These are phyloP conservation scores for Neodiprion virginianus DNA, from an alignment of 1,140 invertebrate species.

Conservation along the genomic window DNA sequence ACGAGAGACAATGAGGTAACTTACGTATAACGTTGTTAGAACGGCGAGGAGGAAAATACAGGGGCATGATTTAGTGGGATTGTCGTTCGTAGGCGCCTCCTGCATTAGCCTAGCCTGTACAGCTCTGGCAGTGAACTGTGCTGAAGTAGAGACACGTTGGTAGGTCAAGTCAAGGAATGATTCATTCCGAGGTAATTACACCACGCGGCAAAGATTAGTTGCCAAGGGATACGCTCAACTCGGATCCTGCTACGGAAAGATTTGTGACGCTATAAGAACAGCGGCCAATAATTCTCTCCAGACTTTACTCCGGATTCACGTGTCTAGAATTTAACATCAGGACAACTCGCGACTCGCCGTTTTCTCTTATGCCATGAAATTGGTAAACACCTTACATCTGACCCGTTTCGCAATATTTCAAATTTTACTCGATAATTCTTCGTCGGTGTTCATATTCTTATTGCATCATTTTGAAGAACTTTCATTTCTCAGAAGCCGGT, in stretches of 20 bases:
- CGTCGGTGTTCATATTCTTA: too few relatives aligned
- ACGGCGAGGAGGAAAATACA: constrained; percentile 30
- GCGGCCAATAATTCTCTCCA: constrained; percentile 48
- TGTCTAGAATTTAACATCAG: constrained; percentile 17
- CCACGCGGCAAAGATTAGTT: constrained; percentile 45
- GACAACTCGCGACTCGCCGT: constrained; percentile 7
- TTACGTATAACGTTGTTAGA: neutral
- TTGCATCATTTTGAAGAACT: too few relatives aligned
- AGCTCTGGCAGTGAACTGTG: constrained; percentile 18
- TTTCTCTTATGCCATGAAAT: too few relatives aligned
- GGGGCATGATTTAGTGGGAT: constrained; percentile 32
- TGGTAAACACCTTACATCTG: too few relatives aligned
- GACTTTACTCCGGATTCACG: constrained; percentile 16
- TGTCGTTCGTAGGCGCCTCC: constrained; percentile 29
- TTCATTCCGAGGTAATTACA: constrained; percentile 53
- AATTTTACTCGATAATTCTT: too few relatives aligned
- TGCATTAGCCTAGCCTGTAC: constrained; percentile 27
- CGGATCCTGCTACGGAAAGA: constrained; percentile 32
- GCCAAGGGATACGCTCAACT: constrained; percentile 26
- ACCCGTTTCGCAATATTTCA: too few relatives aligned
- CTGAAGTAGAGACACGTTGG: constrained; percentile 11
- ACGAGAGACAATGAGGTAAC: constrained; percentile 6
- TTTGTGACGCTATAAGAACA: constrained; percentile 45
- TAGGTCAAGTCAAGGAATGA: constrained; percentile 37
- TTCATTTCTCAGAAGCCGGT: too few relatives aligned